phyloP scores from a whole-genome alignment of 2,888 invertebrate genomes.

The Notocelia uddmanniana region DNA sequence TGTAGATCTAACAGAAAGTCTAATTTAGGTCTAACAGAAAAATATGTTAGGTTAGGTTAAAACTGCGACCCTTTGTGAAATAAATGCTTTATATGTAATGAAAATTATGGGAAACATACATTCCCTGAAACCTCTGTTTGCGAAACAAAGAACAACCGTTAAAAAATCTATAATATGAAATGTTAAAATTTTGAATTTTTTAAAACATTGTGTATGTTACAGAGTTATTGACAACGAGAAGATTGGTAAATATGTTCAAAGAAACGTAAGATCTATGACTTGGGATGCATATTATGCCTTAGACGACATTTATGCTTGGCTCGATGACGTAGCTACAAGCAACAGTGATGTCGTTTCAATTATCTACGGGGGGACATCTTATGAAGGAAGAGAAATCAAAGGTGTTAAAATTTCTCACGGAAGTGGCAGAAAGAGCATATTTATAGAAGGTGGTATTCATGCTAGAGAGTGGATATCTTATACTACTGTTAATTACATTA shows the following conservation, averaged over 20 bases:
- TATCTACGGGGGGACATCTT: slow-evolving; percentile 36
- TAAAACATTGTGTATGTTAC: neutral
- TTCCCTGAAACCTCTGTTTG: too few relatives aligned
- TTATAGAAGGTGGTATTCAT: slow-evolving; percentile 78
- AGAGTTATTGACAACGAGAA: slow-evolving; percentile 49
- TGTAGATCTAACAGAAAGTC: too few relatives aligned
- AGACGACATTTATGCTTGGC: slow-evolving; percentile 44
- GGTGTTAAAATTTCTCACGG: slow-evolving; percentile 65
- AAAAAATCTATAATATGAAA: too few relatives aligned
- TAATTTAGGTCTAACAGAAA: too few relatives aligned
- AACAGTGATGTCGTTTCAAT: slow-evolving; percentile 38
- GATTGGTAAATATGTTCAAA: slow-evolving; percentile 37
- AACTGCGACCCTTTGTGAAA: too few relatives aligned
- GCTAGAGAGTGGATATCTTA: slow-evolving; percentile 89
- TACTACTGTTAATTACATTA: slow-evolving; percentile 82
- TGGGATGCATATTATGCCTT: slow-evolving; percentile 46
- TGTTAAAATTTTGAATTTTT: neutral
- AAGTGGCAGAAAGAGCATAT: slow-evolving; percentile 46
- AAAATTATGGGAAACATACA: too few relatives aligned
- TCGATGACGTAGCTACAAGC: slow-evolving; percentile 39
- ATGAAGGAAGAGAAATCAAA: slow-evolving; percentile 50
- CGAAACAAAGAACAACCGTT: too few relatives aligned
- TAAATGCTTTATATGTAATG: too few relatives aligned
- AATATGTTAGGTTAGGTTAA: too few relatives aligned
- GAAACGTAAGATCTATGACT: slow-evolving; percentile 40